Percentiles rank a stretch among this genome's conserved stretches.
Conservation (phyloP, 2,113 vertebrate species). For the Panthera uncia region DNA sequence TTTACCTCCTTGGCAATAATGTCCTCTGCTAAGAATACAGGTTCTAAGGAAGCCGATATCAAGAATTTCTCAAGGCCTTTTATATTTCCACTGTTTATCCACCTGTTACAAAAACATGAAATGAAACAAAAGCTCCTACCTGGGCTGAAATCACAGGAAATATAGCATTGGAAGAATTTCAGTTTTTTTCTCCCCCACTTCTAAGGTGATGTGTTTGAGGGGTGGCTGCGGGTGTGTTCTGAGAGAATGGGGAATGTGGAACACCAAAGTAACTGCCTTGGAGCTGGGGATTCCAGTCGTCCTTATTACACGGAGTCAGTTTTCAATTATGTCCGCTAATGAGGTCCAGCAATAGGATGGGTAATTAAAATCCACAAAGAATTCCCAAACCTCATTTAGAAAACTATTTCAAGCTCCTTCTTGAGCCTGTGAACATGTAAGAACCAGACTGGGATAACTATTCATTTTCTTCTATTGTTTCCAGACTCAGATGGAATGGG, state of each 20-base stretch:
- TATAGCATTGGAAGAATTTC: background rate
- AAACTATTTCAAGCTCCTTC: conserved; percentile 57
- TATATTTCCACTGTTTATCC: background rate
- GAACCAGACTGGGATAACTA: background rate
- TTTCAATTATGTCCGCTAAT: conserved; percentile 68
- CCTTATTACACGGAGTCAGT: conserved; percentile 57
- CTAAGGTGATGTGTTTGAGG: background rate
- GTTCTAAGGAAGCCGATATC: background rate
- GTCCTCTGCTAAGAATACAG: background rate
- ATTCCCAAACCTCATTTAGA: conserved; percentile 69
- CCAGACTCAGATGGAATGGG: background rate
- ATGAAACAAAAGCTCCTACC: background rate
- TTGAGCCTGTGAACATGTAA: conserved; percentile 42
- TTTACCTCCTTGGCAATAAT: background rate
- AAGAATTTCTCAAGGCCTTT: background rate
- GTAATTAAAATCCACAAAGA: conserved; percentile 70
- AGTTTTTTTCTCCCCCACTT: background rate
- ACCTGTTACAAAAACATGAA: background rate
- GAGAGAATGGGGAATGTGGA: background rate
- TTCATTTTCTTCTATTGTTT: conserved; percentile 27
- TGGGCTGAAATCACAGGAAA: background rate
- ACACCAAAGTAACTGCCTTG: background rate
- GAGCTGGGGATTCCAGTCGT: background rate
- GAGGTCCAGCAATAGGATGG: conserved; percentile 64
- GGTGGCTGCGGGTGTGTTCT: background rate